These are phyloP conservation scores for Vidua macroura DNA, from an alignment of 2,113 vertebrate genomes.

Conservation along the genomic window DNA sequence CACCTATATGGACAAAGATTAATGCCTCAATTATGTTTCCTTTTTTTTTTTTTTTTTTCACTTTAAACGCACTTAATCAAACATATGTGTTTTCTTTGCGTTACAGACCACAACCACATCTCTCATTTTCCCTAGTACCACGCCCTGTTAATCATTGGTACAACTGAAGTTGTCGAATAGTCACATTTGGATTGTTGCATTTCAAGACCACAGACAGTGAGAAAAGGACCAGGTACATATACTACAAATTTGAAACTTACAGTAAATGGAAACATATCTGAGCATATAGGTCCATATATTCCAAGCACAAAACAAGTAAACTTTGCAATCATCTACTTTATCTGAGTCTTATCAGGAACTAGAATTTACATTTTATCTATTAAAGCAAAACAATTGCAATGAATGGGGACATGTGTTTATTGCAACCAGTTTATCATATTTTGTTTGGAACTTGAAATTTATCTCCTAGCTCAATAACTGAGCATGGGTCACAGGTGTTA, in stretches of 20 bases:
- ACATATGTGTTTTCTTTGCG: neutral
- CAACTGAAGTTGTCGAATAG: neutral
- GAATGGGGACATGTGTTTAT: neutral
- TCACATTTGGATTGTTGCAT: constrained; percentile 27
- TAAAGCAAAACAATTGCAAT: neutral
- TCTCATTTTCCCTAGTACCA: neutral
- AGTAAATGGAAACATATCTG: neutral
- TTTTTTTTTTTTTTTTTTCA: neutral
- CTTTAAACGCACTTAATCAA: neutral
- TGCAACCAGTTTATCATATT: neutral
- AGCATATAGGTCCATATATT: neutral
- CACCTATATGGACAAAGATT: neutral
- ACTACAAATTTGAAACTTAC: neutral
- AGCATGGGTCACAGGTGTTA: neutral
- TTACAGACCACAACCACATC: neutral
- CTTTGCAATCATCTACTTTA: neutral
- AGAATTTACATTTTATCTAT: neutral
- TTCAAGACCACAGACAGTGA: neutral
- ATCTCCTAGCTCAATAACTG: neutral
- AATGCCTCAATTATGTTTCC: neutral
- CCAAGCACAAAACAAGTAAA: neutral
- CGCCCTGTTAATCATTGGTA: neutral
- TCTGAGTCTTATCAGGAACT: neutral
- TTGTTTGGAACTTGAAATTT: neutral
- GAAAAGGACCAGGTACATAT: neutral